Evolutionary conservation across 2,797 vertebrate genomes (phyloP).

Genomic region (Brotogeris chrysoptera): DNA sequence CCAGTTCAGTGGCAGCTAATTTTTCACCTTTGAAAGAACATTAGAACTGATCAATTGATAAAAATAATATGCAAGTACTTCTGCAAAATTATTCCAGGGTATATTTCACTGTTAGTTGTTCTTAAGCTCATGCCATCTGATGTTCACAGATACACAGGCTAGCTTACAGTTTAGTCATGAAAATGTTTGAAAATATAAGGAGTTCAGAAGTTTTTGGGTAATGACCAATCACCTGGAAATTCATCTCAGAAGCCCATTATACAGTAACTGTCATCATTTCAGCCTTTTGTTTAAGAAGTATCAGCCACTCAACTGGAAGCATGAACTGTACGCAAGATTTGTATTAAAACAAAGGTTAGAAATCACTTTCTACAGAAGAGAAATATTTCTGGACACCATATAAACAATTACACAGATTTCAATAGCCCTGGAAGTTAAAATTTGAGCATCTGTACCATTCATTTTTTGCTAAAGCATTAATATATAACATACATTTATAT

Average conservation of each 20-base stretch:
- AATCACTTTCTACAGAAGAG: constrained; percentile 2
- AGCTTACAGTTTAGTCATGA: neutral
- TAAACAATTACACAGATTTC: constrained; percentile 17
- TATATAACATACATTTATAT: neutral
- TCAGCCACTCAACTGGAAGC: constrained; percentile 20
- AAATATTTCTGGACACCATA: constrained; percentile 17
- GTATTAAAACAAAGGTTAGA: constrained; percentile 15
- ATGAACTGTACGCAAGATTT: constrained; percentile 26
- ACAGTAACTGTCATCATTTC: constrained; percentile 28
- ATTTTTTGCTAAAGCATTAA: neutral
- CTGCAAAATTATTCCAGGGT: neutral
- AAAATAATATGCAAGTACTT: neutral
- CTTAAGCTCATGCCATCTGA: neutral
- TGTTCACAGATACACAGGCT: neutral
- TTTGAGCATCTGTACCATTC: neutral
- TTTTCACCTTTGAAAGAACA: constrained; percentile 11
- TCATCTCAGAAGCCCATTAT: constrained; percentile 12
- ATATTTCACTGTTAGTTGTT: neutral
- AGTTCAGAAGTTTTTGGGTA: constrained; percentile 1
- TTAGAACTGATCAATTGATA: neutral
- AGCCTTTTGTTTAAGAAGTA: constrained; percentile 44
- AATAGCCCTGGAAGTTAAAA: neutral
- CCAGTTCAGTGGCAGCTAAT: neutral
- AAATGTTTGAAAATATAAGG: constrained; percentile 22
- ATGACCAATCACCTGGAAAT: constrained; percentile 28